phyloP scores from a whole-genome alignment of 2,113 vertebrate species.

The Butorides virescens region DNA sequence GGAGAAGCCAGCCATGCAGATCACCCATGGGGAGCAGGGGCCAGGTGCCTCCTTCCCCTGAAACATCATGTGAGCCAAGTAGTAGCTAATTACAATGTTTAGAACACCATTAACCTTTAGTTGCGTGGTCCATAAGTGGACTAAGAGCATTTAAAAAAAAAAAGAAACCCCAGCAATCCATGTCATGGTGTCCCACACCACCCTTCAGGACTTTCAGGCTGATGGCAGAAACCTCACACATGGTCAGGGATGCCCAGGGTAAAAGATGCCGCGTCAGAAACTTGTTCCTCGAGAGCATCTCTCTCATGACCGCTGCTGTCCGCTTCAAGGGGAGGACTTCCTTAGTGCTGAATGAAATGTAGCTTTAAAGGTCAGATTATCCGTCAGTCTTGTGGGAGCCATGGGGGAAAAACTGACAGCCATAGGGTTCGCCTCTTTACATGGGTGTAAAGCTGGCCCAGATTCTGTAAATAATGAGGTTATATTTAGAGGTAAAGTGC shows the following conservation, averaged over 20 bases:
- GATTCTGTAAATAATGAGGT: background rate
- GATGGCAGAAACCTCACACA: background rate
- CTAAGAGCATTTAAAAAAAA: background rate
- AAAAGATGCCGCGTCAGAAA: background rate
- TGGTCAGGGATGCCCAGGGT: background rate
- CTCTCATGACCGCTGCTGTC: background rate
- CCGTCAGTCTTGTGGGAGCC: background rate
- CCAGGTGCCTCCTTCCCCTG: background rate
- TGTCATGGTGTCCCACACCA: background rate
- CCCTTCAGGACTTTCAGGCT: background rate
- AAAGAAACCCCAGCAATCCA: background rate
- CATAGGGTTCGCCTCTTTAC: background rate
- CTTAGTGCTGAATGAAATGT: background rate
- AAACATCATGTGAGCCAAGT: background rate
- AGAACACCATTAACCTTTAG: slow-evolving; percentile 31
- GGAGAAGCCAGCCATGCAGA: background rate
- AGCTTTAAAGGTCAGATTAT: background rate
- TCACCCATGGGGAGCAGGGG: background rate
- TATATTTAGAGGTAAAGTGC: background rate
- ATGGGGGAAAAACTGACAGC: background rate
- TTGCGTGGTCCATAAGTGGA: background rate
- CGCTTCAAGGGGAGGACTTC: background rate
- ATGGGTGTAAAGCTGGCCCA: background rate
- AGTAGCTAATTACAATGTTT: background rate
- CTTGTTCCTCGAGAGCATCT: background rate